Evolutionary conservation across 2,113 vertebrate species (phyloP).

Genomic region (Chelonoidis abingdonii): DNA sequence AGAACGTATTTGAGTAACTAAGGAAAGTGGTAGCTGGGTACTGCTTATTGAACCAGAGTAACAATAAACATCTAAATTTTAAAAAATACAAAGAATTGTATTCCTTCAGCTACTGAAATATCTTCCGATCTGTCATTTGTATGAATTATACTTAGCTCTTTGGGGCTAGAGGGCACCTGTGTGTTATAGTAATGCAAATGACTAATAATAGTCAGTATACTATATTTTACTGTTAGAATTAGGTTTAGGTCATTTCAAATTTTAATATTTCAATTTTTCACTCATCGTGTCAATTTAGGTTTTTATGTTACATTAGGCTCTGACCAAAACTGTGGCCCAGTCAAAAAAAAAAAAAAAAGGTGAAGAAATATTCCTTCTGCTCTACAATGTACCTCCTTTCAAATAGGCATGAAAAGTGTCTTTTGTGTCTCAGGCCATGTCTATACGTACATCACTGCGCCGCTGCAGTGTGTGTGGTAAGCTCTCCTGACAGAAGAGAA

Average conservation of each 20-base stretch:
- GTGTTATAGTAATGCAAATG: neutral
- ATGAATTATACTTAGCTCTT: too few species aligned
- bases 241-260: neutral
- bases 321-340: neutral
- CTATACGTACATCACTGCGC: neutral
- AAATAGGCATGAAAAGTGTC: neutral
- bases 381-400: neutral
- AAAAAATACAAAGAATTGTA: neutral
- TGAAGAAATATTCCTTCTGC: neutral
- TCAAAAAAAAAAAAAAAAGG: neutral
- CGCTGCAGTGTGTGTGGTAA: too few species aligned
- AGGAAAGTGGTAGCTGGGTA: neutral
- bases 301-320: neutral
- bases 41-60: neutral
- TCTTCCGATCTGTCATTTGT: neutral
- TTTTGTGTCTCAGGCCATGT: neutral
- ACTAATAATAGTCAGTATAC: neutral
- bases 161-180: neutral
- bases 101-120: neutral
- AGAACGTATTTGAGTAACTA: neutral
- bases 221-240: neutral
- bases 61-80: neutral
- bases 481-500: too few species aligned
- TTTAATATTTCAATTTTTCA: neutral
- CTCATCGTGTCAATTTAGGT: neutral